Conservation (phyloP, 2,888 invertebrate species). For the Pseudococcus jackbeardsleyi region DNA sequence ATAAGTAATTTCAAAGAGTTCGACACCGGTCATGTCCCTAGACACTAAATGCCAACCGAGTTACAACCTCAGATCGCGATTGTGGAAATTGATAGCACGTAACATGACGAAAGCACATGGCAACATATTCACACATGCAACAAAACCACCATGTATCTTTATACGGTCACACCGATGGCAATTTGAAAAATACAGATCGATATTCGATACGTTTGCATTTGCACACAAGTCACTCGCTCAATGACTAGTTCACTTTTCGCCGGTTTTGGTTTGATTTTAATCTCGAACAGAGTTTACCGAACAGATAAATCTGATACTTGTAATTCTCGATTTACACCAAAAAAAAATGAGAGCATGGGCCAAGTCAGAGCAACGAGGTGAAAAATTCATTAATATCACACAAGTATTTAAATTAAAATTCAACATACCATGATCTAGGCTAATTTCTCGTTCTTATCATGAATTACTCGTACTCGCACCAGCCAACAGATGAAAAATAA, state of each 20-base stretch:
- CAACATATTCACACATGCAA: background rate
- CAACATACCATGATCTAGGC: background rate
- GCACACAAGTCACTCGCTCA: background rate
- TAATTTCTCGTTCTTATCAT: background rate
- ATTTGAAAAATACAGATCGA: background rate
- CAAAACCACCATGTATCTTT: background rate
- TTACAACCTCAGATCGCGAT: no score
- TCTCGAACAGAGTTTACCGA: background rate
- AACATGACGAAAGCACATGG: background rate
- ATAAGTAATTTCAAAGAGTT: background rate
- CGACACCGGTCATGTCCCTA: background rate
- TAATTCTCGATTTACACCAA: background rate
- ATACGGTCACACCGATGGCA: background rate
- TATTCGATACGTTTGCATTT: constrained; percentile 5
- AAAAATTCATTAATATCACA: background rate
- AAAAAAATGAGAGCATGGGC: background rate
- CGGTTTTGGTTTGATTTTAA: background rate
- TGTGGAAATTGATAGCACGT: background rate
- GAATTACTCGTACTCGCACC: background rate
- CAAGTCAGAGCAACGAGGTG: background rate
- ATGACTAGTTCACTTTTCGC: background rate
- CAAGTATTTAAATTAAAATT: background rate
- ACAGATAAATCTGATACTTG: no score
- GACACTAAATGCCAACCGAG: background rate
- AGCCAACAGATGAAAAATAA: no score